Evolutionary conservation across 2,797 vertebrate species (phyloP).

Genomic region (Channa striata): DNA sequence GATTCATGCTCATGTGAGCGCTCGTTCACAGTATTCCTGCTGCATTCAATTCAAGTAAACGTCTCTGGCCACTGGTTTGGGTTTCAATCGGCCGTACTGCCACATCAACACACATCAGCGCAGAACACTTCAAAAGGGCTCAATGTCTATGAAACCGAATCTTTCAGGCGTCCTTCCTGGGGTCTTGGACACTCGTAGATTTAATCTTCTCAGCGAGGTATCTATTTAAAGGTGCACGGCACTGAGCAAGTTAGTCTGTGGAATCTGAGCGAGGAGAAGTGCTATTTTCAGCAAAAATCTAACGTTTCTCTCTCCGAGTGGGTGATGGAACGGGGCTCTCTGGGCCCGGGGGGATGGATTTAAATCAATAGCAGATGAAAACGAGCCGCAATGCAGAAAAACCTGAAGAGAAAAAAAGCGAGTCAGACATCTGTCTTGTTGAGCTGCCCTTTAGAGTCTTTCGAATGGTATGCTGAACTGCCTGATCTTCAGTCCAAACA

Average conservation of each 20-base stretch:
- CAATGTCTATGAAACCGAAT: slow-evolving; percentile 71
- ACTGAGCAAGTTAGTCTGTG: slow-evolving; percentile 59
- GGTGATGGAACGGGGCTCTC: slow-evolving; percentile 66
- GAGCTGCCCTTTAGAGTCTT: slow-evolving; percentile 64
- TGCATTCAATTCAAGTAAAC: slow-evolving; percentile 53
- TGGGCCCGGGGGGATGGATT: slow-evolving; percentile 59
- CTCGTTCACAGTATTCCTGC: slow-evolving; percentile 31
- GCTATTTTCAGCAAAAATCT: slow-evolving; percentile 82
- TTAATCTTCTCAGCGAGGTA: slow-evolving; percentile 69
- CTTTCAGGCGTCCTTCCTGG: slow-evolving; percentile 72
- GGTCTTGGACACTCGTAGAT: slow-evolving; percentile 64
- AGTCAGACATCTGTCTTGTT: slow-evolving; percentile 68
- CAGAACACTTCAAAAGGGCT: slow-evolving; percentile 65
- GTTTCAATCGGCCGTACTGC: slow-evolving; percentile 50
- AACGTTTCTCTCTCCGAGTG: slow-evolving; percentile 49
- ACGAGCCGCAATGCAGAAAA: slow-evolving; percentile 71
- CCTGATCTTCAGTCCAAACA: slow-evolving; percentile 63
- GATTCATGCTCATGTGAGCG: slow-evolving; percentile 21
- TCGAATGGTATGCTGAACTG: slow-evolving; percentile 54
- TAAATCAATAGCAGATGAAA: slow-evolving; percentile 86
- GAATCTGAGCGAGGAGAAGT: slow-evolving; percentile 73
- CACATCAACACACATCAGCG: slow-evolving; percentile 59
- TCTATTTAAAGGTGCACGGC: slow-evolving; percentile 77
- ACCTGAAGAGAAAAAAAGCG: slow-evolving; percentile 29
- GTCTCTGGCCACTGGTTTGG: slow-evolving; percentile 37